phyloP scores from a whole-genome alignment of 2,113 vertebrate genomes.

The Dryoscopus gambensis region DNA sequence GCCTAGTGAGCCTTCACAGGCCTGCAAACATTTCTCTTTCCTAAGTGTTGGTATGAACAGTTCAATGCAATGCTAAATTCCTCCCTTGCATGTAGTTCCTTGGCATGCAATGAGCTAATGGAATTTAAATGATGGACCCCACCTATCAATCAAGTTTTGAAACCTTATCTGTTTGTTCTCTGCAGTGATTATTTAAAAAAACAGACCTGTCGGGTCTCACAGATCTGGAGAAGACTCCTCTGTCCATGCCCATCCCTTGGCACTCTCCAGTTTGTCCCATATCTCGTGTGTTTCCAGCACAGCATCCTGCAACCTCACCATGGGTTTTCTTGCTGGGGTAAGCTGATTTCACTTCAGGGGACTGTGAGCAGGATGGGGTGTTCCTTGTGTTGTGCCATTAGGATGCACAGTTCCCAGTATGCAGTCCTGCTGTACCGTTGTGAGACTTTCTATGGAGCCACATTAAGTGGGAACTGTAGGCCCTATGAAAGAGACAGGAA shows the following conservation, averaged over 20 bases:
- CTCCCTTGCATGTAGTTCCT: not conserved
- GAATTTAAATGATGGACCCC: not conserved
- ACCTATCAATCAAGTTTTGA: not conserved
- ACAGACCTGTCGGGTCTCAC: not conserved
- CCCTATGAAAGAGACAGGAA: not conserved
- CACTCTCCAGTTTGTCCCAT: not conserved
- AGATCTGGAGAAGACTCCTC: not conserved
- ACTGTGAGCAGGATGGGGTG: rapidly evolving
- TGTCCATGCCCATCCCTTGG: not conserved
- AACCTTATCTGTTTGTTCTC: not conserved
- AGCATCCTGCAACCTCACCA: not conserved
- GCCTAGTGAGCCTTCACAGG: not conserved
- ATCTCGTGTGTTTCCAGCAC: rapidly evolving
- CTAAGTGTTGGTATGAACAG: not conserved
- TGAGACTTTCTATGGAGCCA: not conserved
- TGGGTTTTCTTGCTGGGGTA: not conserved
- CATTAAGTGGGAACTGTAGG: not conserved
- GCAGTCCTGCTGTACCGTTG: rapidly evolving
- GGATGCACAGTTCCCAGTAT: rapidly evolving
- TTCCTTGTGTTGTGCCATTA: not conserved
- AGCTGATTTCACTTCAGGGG: not conserved
- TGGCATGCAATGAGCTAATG: not conserved
- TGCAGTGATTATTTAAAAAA: not conserved
- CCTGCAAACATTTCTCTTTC: not conserved
- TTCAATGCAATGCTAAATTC: not conserved